Conservation (phyloP, 2,797 vertebrate species). For the Antrozous pallidus region DNA sequence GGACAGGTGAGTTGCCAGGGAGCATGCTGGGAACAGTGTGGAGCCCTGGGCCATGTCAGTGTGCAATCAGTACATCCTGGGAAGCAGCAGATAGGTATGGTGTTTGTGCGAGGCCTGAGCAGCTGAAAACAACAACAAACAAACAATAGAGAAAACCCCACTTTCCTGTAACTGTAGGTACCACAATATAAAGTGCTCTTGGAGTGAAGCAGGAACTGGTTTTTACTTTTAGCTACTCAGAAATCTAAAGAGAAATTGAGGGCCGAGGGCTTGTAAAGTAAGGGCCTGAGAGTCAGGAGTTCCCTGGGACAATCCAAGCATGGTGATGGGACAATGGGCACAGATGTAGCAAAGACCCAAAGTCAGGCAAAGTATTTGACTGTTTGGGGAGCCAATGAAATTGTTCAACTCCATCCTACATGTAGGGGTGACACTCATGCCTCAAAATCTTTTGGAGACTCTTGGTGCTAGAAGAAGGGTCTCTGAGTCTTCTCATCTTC, state of each 20-base stretch:
- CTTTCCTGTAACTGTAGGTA: neutral
- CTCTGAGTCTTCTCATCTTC: neutral
- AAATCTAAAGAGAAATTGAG: neutral
- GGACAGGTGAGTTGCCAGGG: neutral
- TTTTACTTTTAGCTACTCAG: neutral
- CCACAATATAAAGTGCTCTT: neutral
- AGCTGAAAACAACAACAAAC: neutral
- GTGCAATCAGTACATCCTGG: neutral
- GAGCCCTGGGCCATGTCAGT: neutral
- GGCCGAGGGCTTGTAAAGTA: neutral
- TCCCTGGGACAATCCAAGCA: neutral
- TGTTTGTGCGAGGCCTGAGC: neutral
- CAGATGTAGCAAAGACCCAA: neutral
- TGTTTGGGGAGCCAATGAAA: neutral
- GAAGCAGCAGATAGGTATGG: neutral
- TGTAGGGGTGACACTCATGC: too few species aligned
- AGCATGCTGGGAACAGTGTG: fast-evolving
- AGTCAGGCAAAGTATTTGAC: neutral
- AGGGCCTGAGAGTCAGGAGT: neutral
- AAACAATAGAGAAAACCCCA: neutral
- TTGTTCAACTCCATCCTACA: neutral
- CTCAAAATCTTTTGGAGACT: neutral
- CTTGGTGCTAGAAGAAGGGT: neutral
- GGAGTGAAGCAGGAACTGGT: neutral
- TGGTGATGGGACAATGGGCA: neutral